A percentile compares a stretch with the other conserved stretches of the same genome.
These are phyloP conservation scores for Percina caprodes DNA, from an alignment of 2,113 vertebrate species.

Conservation along the genomic window DNA sequence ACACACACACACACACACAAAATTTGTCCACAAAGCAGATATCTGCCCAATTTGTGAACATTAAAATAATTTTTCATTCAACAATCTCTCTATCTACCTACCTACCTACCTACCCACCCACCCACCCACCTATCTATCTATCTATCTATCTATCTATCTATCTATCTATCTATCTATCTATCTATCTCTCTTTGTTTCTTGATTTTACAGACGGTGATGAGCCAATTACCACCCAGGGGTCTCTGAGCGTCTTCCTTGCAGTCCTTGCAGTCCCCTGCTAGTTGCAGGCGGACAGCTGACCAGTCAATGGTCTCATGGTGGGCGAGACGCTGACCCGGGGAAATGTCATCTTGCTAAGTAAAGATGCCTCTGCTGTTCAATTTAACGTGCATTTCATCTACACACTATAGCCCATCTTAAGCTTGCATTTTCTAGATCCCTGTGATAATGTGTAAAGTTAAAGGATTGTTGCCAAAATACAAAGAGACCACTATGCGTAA, in stretches of 20 bases:
- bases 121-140: not conserved
- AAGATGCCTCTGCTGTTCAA: conserved; percentile 9
- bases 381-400: not conserved
- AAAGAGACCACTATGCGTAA: not conserved
- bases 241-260: conserved; percentile 25
- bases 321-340: conserved; percentile 32
- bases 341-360: conserved; percentile 40
- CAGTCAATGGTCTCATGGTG: conserved; percentile 49
- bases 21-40: conserved; percentile 10
- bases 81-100: not conserved
- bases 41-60: conserved; percentile 32
- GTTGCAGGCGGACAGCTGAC: conserved; percentile 51
- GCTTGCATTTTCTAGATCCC: not conserved
- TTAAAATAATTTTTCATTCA: conserved; percentile 51
- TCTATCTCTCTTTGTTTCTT: not conserved
- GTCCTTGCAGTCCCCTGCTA: conserved; percentile 45
- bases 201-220: conserved; percentile 33
- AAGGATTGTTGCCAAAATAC: not conserved
- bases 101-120: too few relatives aligned
- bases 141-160: not conserved
- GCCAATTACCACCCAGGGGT: conserved; percentile 52
- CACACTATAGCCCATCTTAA: not conserved
- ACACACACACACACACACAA: not conserved
- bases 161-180: not conserved
- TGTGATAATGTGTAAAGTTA: not conserved